phyloP scores from a whole-genome alignment of 2,888 invertebrate species.

The Epirrhoe tristata region DNA sequence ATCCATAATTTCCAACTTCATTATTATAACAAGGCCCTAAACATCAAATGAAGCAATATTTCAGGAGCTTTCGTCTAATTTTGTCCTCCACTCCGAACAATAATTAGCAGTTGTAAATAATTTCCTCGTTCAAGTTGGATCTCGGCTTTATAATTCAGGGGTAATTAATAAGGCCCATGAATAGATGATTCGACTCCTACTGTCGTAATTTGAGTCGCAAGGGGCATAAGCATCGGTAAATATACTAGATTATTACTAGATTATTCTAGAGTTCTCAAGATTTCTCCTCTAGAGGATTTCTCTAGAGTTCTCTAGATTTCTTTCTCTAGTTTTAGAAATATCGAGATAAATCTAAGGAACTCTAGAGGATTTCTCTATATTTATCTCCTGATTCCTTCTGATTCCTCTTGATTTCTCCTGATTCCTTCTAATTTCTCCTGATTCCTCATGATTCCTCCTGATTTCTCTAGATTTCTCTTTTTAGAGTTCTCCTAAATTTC shows the following conservation, averaged over 20 bases:
- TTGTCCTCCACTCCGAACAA: slow-evolving; percentile 1
- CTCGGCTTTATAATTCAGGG: slow-evolving; percentile 19
- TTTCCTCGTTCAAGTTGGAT: slow-evolving; percentile 22
- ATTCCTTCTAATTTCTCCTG: too few relatives aligned
- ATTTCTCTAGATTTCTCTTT: too few relatives aligned
- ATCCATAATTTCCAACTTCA: not conserved
- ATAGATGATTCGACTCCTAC: slow-evolving; percentile 18
- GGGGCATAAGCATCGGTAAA: not conserved
- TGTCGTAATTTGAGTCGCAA: slow-evolving; percentile 8
- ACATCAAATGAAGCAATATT: slow-evolving; percentile 16
- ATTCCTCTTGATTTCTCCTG: too few relatives aligned
- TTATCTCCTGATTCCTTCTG: too few relatives aligned
- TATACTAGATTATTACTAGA: not conserved
- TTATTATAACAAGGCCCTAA: not conserved
- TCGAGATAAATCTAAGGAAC: too few relatives aligned
- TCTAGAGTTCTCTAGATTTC: too few relatives aligned
- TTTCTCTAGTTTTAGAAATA: too few relatives aligned
- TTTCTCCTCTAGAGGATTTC: too few relatives aligned
- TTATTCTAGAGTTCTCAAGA: not conserved
- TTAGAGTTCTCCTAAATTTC: too few relatives aligned
- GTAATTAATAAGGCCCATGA: slow-evolving; percentile 23
- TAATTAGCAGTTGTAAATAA: slow-evolving; percentile 24
- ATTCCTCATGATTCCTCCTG: too few relatives aligned
- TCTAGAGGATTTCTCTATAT: too few relatives aligned
- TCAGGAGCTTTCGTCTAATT: slow-evolving; percentile 12